Evolutionary conservation across 1,140 invertebrate species (phyloP).

Genomic region (Apis dorsata): DNA sequence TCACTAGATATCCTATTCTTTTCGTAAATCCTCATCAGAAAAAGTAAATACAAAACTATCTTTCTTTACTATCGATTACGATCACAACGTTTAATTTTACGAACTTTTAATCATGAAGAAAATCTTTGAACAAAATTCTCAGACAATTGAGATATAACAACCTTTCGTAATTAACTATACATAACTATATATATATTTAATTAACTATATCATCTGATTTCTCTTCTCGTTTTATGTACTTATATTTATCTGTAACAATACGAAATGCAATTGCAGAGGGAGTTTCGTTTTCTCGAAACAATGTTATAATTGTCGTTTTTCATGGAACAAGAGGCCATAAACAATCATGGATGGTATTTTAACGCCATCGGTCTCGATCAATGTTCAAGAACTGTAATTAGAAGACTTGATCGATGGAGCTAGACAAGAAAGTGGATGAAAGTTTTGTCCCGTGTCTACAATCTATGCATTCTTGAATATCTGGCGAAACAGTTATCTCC

Average conservation of each 20-base stretch:
- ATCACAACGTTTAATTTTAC: not conserved
- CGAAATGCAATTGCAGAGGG: constrained; percentile 5
- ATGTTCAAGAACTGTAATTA: constrained; percentile 28
- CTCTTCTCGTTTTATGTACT: constrained; percentile 19
- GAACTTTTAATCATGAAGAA: not conserved
- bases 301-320: constrained; percentile 46
- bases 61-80: not conserved
- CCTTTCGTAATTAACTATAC: too few relatives aligned
- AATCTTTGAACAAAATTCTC: constrained; percentile 6
- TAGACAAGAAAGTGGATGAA: constrained; percentile 31
- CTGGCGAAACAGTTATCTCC: constrained; percentile 11
- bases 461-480: not conserved
- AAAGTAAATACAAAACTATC: not conserved
- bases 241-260: not conserved
- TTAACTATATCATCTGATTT: constrained; percentile 28
- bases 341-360: constrained; percentile 10
- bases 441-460: not conserved
- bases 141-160: constrained; percentile 24
- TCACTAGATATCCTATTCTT: too few relatives aligned
- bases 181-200: too few relatives aligned
- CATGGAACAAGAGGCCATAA: not conserved
- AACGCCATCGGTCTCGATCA: not conserved
- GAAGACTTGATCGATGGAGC: constrained; percentile 24
- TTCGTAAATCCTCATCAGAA: not conserved
- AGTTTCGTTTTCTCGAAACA: constrained; percentile 22